phyloP scores from a whole-genome alignment of 1,140 invertebrate species.

The Zaprionus capensis region DNA sequence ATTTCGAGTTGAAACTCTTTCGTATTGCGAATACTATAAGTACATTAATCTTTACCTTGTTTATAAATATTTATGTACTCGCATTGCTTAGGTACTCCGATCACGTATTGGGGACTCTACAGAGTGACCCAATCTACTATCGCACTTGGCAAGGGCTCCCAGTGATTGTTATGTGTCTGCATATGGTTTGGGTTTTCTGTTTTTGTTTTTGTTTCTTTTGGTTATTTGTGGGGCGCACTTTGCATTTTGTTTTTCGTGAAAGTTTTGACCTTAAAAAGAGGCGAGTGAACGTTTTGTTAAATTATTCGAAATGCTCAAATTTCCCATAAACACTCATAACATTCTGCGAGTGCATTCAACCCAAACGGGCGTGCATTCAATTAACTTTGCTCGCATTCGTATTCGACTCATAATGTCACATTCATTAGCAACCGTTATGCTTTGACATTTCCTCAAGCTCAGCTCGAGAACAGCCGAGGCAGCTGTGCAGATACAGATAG shows the following conservation, averaged over 20 bases:
- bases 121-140: constrained; percentile 36
- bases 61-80: constrained; percentile 21
- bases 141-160: constrained; percentile 14
- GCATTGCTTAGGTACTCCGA: constrained; percentile 45
- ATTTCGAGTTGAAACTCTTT: neutral
- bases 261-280: constrained; percentile 66
- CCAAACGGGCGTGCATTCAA: constrained; percentile 17
- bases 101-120: constrained; percentile 54
- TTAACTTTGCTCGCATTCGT: constrained; percentile 36
- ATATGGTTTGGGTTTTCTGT: constrained; percentile 21
- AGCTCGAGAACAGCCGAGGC: constrained; percentile 41
- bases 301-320: constrained; percentile 9
- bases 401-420: constrained; percentile 32
- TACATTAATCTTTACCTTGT: constrained; percentile 38
- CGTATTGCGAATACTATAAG: constrained; percentile 1
- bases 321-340: constrained; percentile 4
- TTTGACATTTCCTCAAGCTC: constrained; percentile 53
- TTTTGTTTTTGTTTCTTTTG: constrained; percentile 44
- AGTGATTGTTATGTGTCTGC: constrained; percentile 38
- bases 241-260: constrained; percentile 70
- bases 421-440: constrained; percentile 58
- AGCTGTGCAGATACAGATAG: constrained; percentile 30
- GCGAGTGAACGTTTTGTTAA: constrained; percentile 43
- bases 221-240: constrained; percentile 64
- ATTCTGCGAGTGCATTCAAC: constrained; percentile 46